phyloP scores from a whole-genome alignment of 2,797 vertebrate species.

The Gallinago nigripennis region DNA sequence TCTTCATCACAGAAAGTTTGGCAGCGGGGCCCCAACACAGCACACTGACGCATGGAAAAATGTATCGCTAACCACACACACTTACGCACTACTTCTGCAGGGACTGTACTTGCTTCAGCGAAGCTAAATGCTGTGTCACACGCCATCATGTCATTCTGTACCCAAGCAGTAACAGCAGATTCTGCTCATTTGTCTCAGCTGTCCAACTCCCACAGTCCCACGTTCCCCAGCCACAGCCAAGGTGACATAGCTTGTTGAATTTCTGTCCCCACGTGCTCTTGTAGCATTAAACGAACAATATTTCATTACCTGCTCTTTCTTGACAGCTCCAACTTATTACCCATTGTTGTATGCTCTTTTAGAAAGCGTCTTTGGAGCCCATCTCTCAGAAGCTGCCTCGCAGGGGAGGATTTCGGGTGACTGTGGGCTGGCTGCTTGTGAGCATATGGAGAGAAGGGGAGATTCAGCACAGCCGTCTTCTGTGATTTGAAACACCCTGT shows the following conservation, averaged over 20 bases:
- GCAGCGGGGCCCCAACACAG: neutral
- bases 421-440: neutral
- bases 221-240: rapidly evolving
- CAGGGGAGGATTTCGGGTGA: neutral
- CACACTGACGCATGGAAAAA: neutral
- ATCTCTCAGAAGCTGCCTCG: neutral
- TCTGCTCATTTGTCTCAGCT: neutral
- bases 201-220: neutral
- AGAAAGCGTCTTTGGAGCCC: neutral
- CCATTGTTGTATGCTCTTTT: neutral
- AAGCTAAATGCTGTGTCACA: neutral
- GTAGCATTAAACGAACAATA: neutral
- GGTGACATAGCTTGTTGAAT: neutral
- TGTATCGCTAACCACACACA: rapidly evolving
- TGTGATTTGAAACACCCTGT: neutral
- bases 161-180: neutral
- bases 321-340: neutral
- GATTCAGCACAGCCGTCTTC: neutral
- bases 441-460: neutral
- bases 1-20: neutral
- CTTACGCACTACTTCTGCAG: neutral
- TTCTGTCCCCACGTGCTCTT: neutral
- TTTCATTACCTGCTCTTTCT: neutral
- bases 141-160: neutral
- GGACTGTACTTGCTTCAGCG: neutral